phyloP scores from a whole-genome alignment of 2,888 invertebrate genomes.

The Rhyacophila evoluta region DNA sequence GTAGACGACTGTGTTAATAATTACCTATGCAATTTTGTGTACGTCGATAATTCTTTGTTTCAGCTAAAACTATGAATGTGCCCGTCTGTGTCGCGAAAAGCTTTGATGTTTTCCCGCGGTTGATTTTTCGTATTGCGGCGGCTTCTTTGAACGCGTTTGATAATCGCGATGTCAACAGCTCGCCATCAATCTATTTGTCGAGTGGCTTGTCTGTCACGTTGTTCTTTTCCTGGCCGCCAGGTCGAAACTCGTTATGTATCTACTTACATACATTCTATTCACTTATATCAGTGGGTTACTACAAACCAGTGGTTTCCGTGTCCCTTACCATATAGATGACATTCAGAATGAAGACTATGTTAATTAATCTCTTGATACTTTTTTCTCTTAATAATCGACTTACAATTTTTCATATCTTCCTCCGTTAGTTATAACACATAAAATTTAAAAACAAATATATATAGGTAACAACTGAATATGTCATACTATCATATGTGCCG shows the following conservation, averaged over 20 bases:
- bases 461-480: no score
- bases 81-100: background rate
- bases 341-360: no score
- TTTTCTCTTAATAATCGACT: no score
- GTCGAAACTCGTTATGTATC: conserved; percentile 8
- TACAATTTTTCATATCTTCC: no score
- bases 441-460: no score
- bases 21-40: background rate
- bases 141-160: conserved; percentile 2
- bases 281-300: background rate
- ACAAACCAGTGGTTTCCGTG: background rate
- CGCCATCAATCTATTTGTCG: conserved; percentile 15
- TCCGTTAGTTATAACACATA: no score
- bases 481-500: no score
- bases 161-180: conserved; percentile 22
- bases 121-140: background rate
- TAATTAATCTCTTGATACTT: no score
- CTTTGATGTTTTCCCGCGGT: conserved; percentile 10
- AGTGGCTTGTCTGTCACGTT: conserved; percentile 14
- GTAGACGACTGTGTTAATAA: no score
- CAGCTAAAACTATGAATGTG: background rate
- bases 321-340: no score
- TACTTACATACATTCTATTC: background rate
- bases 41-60: background rate
- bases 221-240: conserved; percentile 17